Evolutionary conservation across 2,797 vertebrate genomes (phyloP), one percentile per base, ranked within the genome.

Genomic region (Thripadectes ignobilis): DNA sequence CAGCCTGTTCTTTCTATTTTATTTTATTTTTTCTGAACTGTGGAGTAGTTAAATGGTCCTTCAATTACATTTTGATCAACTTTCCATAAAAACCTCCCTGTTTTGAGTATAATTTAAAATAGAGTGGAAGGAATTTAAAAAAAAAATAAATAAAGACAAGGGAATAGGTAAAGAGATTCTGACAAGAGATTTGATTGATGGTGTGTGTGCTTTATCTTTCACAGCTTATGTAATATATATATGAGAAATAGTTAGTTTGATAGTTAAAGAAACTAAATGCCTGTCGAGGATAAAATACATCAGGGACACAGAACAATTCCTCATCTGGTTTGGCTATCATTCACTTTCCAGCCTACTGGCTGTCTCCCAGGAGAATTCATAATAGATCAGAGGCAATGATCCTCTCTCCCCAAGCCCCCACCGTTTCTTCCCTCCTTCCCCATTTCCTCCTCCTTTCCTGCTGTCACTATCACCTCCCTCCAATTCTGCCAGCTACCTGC

Each of bases 231-330:
- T 77, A 93, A 93, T 93, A 95, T 82, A 79, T 95, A 87, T 90
- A 82, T 95, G 91, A 95, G 93, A 94, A 96, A 94, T 94, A 97
- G 94, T 95, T 96, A 92, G 84, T 82, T 83, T 96, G 93, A 95
- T 94, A 94, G 79, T 96, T 97, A 96, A 92, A 96, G 91, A 96
- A 91, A 93, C 95, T 78, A 94, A 96, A 94, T 93, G 81, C 85
- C 88, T 91, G 84, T 95, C 52, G 58, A 92, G 85, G 61, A 96
- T 94, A 94, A 96, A 95, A 96, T 95, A 95, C 89, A 79, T 93
- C 82, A 92, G 84, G 94, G 92, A 92, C 14, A 3, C 68, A 86
- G 92, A 95, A 79, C 77, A 93, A 96, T 95, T 96, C 84, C 67
- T 97, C 94, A 94, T 94, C 84, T 85, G 58, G 30, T 94, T 94